Percentiles rank a stretch among this genome's conserved stretches.
These are phyloP conservation scores for Philereme vetulata DNA, from an alignment of 2,888 invertebrate species.

Conservation along the genomic window DNA sequence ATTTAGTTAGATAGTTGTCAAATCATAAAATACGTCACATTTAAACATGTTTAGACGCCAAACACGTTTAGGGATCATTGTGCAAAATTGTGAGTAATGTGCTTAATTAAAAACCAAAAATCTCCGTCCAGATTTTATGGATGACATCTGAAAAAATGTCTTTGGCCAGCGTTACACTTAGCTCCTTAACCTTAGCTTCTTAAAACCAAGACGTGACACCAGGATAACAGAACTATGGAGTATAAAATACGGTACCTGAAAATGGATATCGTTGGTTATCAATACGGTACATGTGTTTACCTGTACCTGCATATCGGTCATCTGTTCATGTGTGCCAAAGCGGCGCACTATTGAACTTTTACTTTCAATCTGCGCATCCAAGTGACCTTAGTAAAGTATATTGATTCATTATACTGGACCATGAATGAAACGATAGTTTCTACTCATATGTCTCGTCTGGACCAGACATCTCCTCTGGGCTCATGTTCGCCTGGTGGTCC, in stretches of 20 bases:
- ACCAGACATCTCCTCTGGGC: slow-evolving; percentile 1
- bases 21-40: no score
- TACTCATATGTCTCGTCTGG: neutral
- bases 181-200: slow-evolving; percentile 7
- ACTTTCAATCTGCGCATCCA: slow-evolving; percentile 15
- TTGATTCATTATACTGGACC: neutral
- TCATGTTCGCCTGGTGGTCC: slow-evolving; percentile 5
- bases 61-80: no score
- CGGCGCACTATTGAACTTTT: slow-evolving; percentile 5
- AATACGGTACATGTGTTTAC: neutral
- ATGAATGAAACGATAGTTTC: neutral
- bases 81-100: no score
- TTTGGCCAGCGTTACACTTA: no score
- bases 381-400: neutral
- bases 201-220: slow-evolving; percentile 7
- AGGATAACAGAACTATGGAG: slow-evolving; percentile 13
- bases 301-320: slow-evolving; percentile 2
- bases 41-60: no score
- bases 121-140: no score
- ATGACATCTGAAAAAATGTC: no score
- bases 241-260: neutral
- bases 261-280: neutral
- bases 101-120: no score
- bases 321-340: slow-evolving; percentile 14
- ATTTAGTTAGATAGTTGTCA: no score